A percentile compares a stretch with the other conserved stretches of the same genome.
Conservation (phyloP, 2,888 invertebrate species). For the Cyaniris semiargus region DNA sequence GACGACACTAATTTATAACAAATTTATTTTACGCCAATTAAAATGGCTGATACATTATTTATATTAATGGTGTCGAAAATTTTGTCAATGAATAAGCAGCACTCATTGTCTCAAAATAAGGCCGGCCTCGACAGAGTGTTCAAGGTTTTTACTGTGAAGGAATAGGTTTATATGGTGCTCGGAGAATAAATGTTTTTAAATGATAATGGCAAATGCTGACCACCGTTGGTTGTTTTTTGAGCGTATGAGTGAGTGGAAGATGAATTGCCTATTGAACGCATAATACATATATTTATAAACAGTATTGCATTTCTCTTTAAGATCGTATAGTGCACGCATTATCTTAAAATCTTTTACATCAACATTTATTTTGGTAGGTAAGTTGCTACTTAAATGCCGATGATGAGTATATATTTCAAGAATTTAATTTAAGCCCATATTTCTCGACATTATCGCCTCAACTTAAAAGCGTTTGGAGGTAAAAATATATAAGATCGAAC, state of each 20-base stretch:
- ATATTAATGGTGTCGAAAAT: constrained; percentile 33
- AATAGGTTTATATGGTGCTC: constrained; percentile 11
- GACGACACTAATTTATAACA: constrained; percentile 37
- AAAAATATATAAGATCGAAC: constrained; percentile 7
- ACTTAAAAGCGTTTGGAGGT: constrained; percentile 15
- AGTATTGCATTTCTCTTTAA: background rate
- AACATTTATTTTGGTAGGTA: background rate
- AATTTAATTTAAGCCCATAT: constrained; percentile 6
- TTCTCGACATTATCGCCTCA: background rate
- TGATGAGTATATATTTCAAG: constrained; percentile 3
- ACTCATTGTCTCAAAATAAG: constrained; percentile 21
- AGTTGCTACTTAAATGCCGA: background rate
- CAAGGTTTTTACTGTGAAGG: constrained; percentile 5
- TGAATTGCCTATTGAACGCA: background rate
- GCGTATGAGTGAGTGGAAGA: background rate
- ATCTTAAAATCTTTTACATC: background rate
- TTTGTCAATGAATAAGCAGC: background rate
- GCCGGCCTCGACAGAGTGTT: background rate
- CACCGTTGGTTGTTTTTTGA: constrained; percentile 15
- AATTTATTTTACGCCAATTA: constrained; percentile 39
- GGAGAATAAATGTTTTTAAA: constrained; percentile 13
- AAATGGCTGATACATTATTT: constrained; percentile 37
- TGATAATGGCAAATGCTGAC: background rate
- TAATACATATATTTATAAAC: background rate
- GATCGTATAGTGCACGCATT: background rate